Percentiles rank a stretch among this genome's conserved stretches.
phyloP scores from a whole-genome alignment of 2,113 vertebrate genomes.

The Nesogale talazaci region DNA sequence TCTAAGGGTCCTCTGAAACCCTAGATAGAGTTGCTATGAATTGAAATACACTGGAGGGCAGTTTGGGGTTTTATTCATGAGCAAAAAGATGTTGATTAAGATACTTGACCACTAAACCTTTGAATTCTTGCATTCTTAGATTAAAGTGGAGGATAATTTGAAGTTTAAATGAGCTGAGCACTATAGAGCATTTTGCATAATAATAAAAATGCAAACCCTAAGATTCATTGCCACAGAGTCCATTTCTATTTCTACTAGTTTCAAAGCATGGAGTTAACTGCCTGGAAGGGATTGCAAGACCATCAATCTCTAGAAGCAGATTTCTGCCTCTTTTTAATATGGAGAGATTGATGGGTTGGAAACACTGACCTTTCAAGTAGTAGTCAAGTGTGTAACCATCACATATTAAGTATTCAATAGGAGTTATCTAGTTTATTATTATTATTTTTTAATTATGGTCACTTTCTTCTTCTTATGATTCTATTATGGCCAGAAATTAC shows the following conservation, averaged over 20 bases:
- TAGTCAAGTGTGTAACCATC: too few relatives aligned
- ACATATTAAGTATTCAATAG: not conserved
- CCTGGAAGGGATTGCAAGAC: too few relatives aligned
- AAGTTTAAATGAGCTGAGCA: not conserved
- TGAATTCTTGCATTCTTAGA: not conserved
- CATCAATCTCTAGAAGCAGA: too few relatives aligned
- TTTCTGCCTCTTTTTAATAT: too few relatives aligned
- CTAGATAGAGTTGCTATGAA: not conserved
- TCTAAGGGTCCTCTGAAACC: too few relatives aligned
- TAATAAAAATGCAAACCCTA: too few relatives aligned
- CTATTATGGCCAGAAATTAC: not conserved
- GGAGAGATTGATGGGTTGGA: too few relatives aligned
- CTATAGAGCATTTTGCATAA: not conserved
- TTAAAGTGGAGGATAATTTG: not conserved
- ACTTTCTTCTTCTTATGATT: not conserved
- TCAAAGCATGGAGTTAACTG: too few relatives aligned
- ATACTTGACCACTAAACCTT: not conserved
- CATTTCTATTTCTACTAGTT: too few relatives aligned
- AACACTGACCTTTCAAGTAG: too few relatives aligned
- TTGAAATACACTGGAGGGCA: too few relatives aligned
- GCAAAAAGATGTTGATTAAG: not conserved
- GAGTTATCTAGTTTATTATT: not conserved
- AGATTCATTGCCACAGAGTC: too few relatives aligned
- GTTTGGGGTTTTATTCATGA: not conserved
- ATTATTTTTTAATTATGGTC: not conserved